Conservation (phyloP, 2,888 invertebrate species). For the Torymus aiolomorphi region DNA sequence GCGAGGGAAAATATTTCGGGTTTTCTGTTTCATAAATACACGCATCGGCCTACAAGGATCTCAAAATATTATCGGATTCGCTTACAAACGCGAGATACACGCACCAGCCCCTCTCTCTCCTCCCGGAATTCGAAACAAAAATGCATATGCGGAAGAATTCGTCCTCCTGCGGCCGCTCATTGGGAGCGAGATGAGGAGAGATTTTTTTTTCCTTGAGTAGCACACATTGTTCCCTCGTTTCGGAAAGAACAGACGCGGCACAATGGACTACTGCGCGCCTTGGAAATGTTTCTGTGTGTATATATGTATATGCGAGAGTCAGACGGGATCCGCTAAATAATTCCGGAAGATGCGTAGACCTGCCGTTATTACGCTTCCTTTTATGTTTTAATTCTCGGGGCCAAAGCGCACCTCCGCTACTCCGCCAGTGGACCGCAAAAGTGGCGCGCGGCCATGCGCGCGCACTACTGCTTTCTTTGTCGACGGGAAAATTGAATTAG, state of each 20-base stretch:
- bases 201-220: conserved; percentile 5
- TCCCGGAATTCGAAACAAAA: background rate
- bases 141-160: background rate
- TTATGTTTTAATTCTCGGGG: conserved; percentile 43
- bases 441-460: conserved; percentile 21
- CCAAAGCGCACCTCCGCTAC: background rate
- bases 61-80: conserved; percentile 61
- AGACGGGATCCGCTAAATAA: conserved; percentile 29
- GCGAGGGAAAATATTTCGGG: conserved; percentile 40
- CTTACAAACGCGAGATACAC: conserved; percentile 36
- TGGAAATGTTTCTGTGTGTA: conserved; percentile 16
- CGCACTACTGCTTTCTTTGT: conserved; percentile 1
- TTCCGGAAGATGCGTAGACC: conserved; percentile 44
- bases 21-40: conserved; percentile 20
- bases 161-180: background rate
- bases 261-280: conserved; percentile 5
- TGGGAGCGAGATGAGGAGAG: conserved; percentile 1
- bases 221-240: conserved; percentile 24
- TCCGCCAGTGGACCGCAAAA: conserved; percentile 39
- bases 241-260: conserved; percentile 12
- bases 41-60: conserved; percentile 14
- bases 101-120: background rate
- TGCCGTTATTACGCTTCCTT: conserved; percentile 40
- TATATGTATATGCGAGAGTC: no score
- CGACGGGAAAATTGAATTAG: conserved; percentile 34